Percentiles rank a stretch among this genome's conserved stretches.
These are phyloP conservation scores for Phylloscopus collybita DNA, from an alignment of 2,797 vertebrate species.

Conservation along the genomic window DNA sequence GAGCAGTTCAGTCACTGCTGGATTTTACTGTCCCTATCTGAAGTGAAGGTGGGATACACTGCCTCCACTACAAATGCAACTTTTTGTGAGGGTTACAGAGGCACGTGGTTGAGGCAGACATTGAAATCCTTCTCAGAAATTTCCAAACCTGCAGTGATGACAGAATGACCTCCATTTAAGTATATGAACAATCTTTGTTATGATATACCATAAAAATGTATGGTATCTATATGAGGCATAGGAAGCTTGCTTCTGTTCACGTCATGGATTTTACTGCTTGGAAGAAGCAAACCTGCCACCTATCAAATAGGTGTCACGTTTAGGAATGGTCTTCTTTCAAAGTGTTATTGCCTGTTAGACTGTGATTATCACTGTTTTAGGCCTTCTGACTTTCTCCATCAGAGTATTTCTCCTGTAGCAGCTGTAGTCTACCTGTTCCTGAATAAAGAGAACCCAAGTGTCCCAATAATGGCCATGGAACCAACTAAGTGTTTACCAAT, in stretches of 20 bases:
- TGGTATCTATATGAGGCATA: neutral
- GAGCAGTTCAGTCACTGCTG: neutral
- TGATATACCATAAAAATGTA: neutral
- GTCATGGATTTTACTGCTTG: neutral
- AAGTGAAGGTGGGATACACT: neutral
- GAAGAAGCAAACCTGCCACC: neutral
- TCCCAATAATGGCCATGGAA: neutral
- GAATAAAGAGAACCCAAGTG: neutral
- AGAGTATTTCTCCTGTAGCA: neutral
- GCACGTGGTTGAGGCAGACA: neutral
- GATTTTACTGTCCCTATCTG: neutral
- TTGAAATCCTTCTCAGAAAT: neutral
- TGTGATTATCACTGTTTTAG: neutral
- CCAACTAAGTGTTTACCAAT: neutral
- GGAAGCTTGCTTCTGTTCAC: neutral
- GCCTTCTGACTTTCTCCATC: neutral
- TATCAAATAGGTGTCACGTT: neutral
- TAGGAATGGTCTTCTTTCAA: neutral
- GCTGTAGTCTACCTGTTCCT: neutral
- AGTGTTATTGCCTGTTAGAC: neutral
- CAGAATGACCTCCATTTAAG: neutral
- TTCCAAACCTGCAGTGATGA: neutral
- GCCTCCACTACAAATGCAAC: neutral
- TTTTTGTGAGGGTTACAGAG: neutral
- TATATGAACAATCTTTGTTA: neutral